Conservation (phyloP, 2,113 vertebrate genomes). For the Aix galericulata region DNA sequence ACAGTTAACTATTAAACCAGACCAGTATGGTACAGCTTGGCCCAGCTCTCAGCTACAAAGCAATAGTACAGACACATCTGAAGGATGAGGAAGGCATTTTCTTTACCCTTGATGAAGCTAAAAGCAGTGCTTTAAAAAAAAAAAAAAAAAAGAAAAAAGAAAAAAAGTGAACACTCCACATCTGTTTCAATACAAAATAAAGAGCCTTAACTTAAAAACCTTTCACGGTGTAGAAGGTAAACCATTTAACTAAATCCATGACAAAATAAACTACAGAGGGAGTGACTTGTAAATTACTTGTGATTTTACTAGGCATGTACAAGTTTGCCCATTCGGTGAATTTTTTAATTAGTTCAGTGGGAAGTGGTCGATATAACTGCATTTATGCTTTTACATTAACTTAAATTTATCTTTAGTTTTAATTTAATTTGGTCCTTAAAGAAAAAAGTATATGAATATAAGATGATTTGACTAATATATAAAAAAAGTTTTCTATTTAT, state of each 20-base stretch:
- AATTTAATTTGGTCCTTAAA: background rate
- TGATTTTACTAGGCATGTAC: background rate
- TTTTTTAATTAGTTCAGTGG: background rate
- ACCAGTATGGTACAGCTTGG: background rate
- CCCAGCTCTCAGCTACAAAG: background rate
- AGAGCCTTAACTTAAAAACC: background rate
- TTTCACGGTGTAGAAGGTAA: background rate
- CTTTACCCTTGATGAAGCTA: background rate
- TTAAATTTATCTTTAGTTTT: background rate
- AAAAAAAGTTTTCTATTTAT: background rate
- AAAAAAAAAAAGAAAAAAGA: background rate
- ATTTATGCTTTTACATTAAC: background rate
- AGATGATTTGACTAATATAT: background rate
- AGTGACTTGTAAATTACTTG: background rate
- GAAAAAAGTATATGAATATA: background rate
- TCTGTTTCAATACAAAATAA: background rate
- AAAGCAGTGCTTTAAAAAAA: background rate
- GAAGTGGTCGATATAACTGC: background rate
- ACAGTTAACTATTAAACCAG: slow-evolving; percentile 6
- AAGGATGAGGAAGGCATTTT: background rate
- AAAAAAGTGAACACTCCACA: background rate
- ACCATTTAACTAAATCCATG: background rate
- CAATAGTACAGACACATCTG: background rate
- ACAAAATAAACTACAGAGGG: background rate
- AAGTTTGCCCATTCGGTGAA: background rate